These are phyloP conservation scores for Lordiphosa mommai DNA, from an alignment of 1,140 invertebrate genomes.

Conservation along the genomic window DNA sequence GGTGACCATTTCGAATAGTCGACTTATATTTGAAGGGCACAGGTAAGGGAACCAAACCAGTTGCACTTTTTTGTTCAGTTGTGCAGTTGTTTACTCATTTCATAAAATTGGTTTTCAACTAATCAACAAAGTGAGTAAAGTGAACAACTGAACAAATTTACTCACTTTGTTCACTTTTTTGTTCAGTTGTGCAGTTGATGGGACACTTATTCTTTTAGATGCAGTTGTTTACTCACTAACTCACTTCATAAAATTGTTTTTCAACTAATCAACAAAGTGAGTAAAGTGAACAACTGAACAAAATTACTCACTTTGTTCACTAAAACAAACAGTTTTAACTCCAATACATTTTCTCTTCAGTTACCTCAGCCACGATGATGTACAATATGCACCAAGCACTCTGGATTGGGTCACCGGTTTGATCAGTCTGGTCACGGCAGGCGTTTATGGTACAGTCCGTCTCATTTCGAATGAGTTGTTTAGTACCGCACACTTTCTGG, in stretches of 20 bases:
- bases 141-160: background rate
- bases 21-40: constrained; percentile 46
- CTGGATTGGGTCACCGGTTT: constrained; percentile 70
- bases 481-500: constrained; percentile 48
- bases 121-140: background rate
- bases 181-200: too few species aligned
- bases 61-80: too few species aligned
- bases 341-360: constrained; percentile 18
- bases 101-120: too few species aligned
- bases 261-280: background rate
- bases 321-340: background rate
- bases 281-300: background rate
- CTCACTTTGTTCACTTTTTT: too few species aligned
- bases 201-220: too few species aligned
- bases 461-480: constrained; percentile 63
- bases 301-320: background rate
- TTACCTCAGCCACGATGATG: constrained; percentile 52
- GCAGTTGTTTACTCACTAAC: too few species aligned
- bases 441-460: constrained; percentile 53
- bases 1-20: constrained; percentile 85
- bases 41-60: too few species aligned
- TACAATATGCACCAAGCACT: constrained; percentile 68
- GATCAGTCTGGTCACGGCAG: constrained; percentile 55
- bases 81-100: too few species aligned
- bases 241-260: too few species aligned